A percentile compares a stretch with the other conserved stretches of the same genome.
Evolutionary conservation across 2,797 vertebrate species (phyloP).

Genomic region (Thripadectes ignobilis): DNA sequence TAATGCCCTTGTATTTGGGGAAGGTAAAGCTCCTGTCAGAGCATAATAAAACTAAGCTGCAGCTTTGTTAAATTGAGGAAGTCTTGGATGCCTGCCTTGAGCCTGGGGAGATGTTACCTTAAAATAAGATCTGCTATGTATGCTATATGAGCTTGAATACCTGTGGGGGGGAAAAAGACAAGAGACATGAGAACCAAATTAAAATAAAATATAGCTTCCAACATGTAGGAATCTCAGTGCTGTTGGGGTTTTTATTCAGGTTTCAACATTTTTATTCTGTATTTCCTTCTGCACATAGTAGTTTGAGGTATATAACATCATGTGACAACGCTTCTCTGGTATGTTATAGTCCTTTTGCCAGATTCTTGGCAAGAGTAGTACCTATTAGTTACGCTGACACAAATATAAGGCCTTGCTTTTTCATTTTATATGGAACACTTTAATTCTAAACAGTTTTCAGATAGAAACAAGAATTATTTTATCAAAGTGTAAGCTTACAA

Average conservation of each 20-base stretch:
- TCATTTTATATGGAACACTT: not conserved
- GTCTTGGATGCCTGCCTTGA: not conserved
- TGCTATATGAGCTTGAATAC: not conserved
- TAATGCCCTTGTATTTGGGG: not conserved
- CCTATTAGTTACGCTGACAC: not conserved
- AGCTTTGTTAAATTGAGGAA: not conserved
- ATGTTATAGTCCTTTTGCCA: not conserved
- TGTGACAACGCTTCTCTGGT: not conserved
- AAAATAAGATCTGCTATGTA: not conserved
- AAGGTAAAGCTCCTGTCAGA: not conserved
- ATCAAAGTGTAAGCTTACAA: not conserved
- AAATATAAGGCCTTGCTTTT: not conserved
- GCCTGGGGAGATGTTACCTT: not conserved
- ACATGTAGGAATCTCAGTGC: not conserved
- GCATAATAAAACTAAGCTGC: not conserved
- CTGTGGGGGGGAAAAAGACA: not conserved
- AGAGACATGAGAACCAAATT: not conserved
- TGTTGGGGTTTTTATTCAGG: not conserved
- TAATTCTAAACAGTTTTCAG: not conserved
- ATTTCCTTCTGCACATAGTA: accelerated
- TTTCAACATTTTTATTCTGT: not conserved
- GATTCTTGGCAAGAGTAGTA: not conserved
- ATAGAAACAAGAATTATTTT: not conserved
- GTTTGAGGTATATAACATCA: not conserved
- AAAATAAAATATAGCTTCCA: not conserved